Evolutionary conservation across 2,888 invertebrate genomes (phyloP), one percentile per base, ranked within the genome.

Genomic region (Tetragnatha montana): DNA sequence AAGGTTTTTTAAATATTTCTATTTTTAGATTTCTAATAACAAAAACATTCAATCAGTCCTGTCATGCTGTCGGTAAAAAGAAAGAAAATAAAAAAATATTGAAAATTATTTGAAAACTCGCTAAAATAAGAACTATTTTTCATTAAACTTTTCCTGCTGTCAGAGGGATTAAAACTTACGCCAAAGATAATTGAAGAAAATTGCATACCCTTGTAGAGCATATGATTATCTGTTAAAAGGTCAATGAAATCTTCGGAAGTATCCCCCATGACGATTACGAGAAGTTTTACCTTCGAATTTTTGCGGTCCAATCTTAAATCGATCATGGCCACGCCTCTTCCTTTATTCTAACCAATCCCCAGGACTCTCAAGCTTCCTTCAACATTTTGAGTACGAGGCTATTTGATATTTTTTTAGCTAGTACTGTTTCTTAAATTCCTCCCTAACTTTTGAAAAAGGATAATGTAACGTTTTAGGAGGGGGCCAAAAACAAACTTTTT

Each of bases 141-240:
- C 14, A 68, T 12, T 35, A 49, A 49, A 10, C 8, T 49, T 50
- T 78, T 50, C 7, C 0, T 14, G 1, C 2, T 8, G 47, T 47
- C 4, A n/a, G n/a, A 8, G 50, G 17, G n/a, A 12, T 6, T n/a
- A 49, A 50, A 78, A 78, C 3, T 50, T 78, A 12, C 19, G 14
- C 47, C 6, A 17, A 22, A 35, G 4, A 35, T 35, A 35, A 35
- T 35, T 2, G 35, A 4, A 35, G 2, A 35, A 35, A 35, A 50
- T 50, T 79, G 10, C 79, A 60, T 82, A 88, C 87, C 87, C 76
- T 69, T 69, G 22, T 71, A 81, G 60, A 78, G 60, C 71, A 82
- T 76, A n/a, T 69, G 70, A 47, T 81, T 82, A 78, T 78, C 78
- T 14, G 71, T 68, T 7, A 88, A 50, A 10, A 82, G 50, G 17